Base-by-base conservation (phyloP, 2,113 vertebrate species). In the Ancistrus triradiatus region DNA sequence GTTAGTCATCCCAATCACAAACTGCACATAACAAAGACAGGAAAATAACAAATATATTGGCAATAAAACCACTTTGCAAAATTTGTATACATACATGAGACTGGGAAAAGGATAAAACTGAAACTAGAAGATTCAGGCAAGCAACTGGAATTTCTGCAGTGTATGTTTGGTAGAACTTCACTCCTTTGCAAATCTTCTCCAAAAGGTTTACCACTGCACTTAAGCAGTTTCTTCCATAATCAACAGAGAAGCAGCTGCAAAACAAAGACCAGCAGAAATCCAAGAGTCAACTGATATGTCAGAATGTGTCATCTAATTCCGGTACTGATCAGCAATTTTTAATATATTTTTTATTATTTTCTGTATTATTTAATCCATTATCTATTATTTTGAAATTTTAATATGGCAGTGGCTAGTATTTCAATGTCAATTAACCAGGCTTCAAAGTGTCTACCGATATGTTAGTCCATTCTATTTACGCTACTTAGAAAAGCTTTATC, bases 61-160 rank as follows among this genome's bases (percentile, higher is more conserved):
- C 1, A 35, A 17, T 8, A 18, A 11, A 28, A 19, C n/a, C 14
- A 28, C 21, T 14, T 37, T 2, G 14, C 46, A 3, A 57, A 28
- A 18, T n/a, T n/a, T n/a, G n/a, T n/a, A n/a, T n/a, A n/a, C n/a
- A n/a, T n/a, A n/a, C n/a, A n/a, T 59, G 1, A 33, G 6, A 31
- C 0, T 62, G 56, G 8, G 71, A 15, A 72, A 85, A 81, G 53
- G 78, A 56, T 15, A 77, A 66, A 0, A 88, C 79, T 0, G 76
- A 79, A 0, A 76, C 76, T 18, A 88, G 78, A 18, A 87, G 65
- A 61, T 78, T 75, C 71, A 86, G 72, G 63, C 82, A 86, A 2
- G 76, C 68, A 9, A 87, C 60, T 17, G 86, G 77, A 66, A 84
- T 67, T 0, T 71, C 28, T 31, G 19, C 14, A 11, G 68, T 2